Evolutionary conservation across 1,140 invertebrate genomes (phyloP), one percentile per base, ranked within the genome.

Genomic region (Zaprionus ornatus): DNA sequence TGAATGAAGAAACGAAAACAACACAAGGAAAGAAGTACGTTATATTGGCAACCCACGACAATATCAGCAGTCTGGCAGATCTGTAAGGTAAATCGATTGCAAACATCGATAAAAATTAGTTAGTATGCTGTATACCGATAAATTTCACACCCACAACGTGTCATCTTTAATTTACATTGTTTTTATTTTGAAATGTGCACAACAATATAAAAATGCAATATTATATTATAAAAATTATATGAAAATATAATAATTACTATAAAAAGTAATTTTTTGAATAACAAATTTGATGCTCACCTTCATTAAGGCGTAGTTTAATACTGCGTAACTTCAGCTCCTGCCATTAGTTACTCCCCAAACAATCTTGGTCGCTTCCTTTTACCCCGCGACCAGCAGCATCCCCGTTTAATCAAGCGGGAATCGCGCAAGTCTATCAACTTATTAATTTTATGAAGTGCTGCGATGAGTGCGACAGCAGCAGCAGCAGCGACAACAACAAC

Each of bases 381-480:
- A 12, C 45, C 19, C 10, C 45, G 19, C 45, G 1, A 21, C 45
- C 5, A 75, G 64, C 32, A 23, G 62, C 62, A 77, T 80, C 74
- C 66, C 66, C 60, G 61, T 75, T 80, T 72, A 78, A 78, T 80
- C 79, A 78, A 67, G 65, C 74, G 77, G 63, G 68, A 73, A 65
- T 78, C 70, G 70, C 81, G 86, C 70, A 77, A 86, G 79, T 87
- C 79, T 84, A 87, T 91, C 82, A 90, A 84, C 83, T 91, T 91
- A 91, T 88, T 91, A 91, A 91, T 91, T 91, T 91, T 71, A 91
- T 91, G 80, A 91, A 91, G 90, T 90, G 81, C 80, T 80, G 70
- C 75, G 52, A 62, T 27, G 55, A 68, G 48, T 70, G 50, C 42
- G 50, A 76, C 57, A 71, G 37, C 56, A 65, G n/a, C n/a, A 42